phyloP scores from a whole-genome alignment of 2,888 invertebrate genomes.

The Catonia carolina region DNA sequence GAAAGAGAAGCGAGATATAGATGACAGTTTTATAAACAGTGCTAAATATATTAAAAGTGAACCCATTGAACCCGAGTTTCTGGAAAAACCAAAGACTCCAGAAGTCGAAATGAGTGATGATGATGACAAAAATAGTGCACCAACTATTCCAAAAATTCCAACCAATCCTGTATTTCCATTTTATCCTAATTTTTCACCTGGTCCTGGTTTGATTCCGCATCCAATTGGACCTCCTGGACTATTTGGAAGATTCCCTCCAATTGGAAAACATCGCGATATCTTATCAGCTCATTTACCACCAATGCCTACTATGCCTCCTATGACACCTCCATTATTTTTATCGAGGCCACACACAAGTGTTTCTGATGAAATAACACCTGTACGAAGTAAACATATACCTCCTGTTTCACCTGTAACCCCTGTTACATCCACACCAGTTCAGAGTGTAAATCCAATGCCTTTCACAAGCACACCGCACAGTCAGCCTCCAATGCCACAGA shows the following conservation, averaged over 20 bases:
- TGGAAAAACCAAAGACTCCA: constrained; percentile 51
- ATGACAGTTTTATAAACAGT: constrained; percentile 36
- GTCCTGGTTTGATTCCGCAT: constrained; percentile 48
- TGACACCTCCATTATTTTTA: no score
- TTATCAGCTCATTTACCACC: no score
- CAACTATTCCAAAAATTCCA: constrained; percentile 8
- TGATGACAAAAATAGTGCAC: neutral
- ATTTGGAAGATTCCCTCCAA: constrained; percentile 20
- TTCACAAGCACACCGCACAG: constrained; percentile 10
- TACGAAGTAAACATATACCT: neutral
- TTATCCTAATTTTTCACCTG: constrained; percentile 37
- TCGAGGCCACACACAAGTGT: no score
- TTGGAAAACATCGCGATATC: constrained; percentile 17
- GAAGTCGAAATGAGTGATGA: constrained; percentile 36
- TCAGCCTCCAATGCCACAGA: constrained; percentile 1
- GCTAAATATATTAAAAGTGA: constrained; percentile 30
- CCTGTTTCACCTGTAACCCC: neutral
- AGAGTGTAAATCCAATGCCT: constrained; percentile 1
- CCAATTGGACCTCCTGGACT: constrained; percentile 11
- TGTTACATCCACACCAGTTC: constrained; percentile 4
- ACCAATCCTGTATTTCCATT: constrained; percentile 40
- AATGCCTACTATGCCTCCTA: no score
- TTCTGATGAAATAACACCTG: neutral
- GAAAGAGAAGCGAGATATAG: constrained; percentile 47
- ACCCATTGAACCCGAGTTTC: constrained; percentile 46